phyloP scores from a whole-genome alignment of 2,888 invertebrate genomes.

The Bugula neritina region DNA sequence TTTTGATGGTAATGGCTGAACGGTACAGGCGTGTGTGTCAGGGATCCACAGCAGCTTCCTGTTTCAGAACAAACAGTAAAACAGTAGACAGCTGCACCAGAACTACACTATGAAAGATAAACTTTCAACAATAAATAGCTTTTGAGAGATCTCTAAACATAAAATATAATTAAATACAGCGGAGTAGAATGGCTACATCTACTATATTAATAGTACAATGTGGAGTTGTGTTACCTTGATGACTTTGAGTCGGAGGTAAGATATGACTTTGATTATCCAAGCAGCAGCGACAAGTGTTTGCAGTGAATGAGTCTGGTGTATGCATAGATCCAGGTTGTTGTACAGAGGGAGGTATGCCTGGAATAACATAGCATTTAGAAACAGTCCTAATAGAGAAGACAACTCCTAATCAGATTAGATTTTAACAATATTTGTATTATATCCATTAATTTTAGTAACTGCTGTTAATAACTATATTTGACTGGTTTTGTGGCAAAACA shows the following conservation, averaged over 20 bases:
- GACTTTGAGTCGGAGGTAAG: constrained; percentile 1
- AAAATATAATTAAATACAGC: no score
- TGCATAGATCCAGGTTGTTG: constrained; percentile 6
- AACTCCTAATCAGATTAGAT: background rate
- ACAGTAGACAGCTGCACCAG: background rate
- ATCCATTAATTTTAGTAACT: no score
- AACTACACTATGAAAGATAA: no score
- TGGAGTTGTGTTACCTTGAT: background rate
- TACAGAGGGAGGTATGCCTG: background rate
- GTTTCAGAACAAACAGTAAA: background rate
- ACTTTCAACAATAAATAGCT: no score
- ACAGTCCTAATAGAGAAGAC: background rate
- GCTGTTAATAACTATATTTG: no score
- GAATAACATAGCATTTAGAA: background rate
- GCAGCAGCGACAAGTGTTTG: constrained; percentile 6
- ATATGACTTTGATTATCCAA: constrained; percentile 5
- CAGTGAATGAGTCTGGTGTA: background rate
- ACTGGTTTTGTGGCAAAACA: no score
- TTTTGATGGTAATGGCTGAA: constrained; percentile 26
- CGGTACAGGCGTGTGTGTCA: background rate
- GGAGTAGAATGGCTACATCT: no score
- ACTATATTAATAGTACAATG: background rate
- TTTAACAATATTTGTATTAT: no score
- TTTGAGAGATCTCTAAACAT: no score
- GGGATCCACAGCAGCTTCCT: background rate